Evolutionary conservation across 2,888 invertebrate genomes (phyloP).

Genomic region (Pyrrhia umbra): DNA sequence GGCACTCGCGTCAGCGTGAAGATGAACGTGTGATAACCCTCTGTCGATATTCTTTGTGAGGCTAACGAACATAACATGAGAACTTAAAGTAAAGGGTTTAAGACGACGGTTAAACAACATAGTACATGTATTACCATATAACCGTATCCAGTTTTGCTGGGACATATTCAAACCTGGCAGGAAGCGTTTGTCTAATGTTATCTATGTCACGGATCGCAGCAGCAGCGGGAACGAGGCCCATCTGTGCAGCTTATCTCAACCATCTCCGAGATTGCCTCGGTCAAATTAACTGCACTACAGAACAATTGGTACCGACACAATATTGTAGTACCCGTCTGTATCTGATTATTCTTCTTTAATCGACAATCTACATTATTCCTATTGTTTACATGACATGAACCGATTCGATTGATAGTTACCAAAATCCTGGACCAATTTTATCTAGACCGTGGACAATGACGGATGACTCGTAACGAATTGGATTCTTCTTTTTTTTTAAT

Average conservation of each 20-base stretch:
- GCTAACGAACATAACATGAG: conserved; percentile 38
- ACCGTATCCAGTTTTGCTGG: conserved; percentile 56
- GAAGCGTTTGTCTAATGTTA: conserved; percentile 77
- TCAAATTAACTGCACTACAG: conserved; percentile 76
- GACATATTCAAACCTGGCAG: conserved; percentile 72
- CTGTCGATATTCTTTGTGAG: conserved; percentile 59
- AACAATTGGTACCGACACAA: conserved; percentile 71
- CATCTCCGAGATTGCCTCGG: conserved; percentile 70
- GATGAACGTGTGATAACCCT: conserved; percentile 65
- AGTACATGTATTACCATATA: conserved; percentile 54
- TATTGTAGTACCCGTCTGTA: conserved; percentile 65
- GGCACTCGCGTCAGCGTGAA: conserved; percentile 68
- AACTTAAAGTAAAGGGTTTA: conserved; percentile 48
- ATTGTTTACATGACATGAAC: conserved; percentile 75
- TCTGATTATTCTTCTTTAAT: conserved; percentile 67
- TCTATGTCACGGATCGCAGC: conserved; percentile 81
- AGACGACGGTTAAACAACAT: conserved; percentile 55
- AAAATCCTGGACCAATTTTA: conserved; percentile 68
- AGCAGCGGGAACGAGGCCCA: conserved; percentile 72
- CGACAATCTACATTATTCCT: conserved; percentile 70
- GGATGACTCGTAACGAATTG: conserved; percentile 66
- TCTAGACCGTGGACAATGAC: conserved; percentile 71
- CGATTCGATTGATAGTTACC: conserved; percentile 70
- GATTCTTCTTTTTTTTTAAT: conserved; percentile 52
- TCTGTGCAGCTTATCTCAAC: conserved; percentile 74